Evolutionary conservation across 1,140 invertebrate genomes (phyloP).

Genomic region (Apis laboriosa): DNA sequence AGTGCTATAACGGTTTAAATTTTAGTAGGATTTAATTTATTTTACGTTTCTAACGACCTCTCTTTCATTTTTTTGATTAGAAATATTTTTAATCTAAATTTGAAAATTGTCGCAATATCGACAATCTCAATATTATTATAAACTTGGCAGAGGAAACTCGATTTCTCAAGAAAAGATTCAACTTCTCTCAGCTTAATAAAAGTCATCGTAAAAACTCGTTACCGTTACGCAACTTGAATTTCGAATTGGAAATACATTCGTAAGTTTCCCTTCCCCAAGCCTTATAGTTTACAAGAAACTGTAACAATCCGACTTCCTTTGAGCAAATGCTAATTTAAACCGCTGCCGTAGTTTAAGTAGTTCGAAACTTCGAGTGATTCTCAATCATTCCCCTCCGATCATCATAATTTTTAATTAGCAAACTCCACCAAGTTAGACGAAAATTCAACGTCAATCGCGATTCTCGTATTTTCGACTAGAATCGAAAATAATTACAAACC

Average conservation of each 20-base stretch:
- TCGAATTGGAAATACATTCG: neutral
- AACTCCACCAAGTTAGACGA: neutral
- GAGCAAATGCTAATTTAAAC: slow-evolving; percentile 15
- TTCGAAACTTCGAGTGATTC: slow-evolving; percentile 30
- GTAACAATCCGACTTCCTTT: slow-evolving; percentile 20
- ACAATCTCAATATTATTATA: too few species aligned
- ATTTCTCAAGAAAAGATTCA: neutral
- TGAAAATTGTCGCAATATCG: neutral
- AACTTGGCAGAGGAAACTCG: neutral
- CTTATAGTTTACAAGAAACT: slow-evolving; percentile 28
- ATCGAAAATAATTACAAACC: too few species aligned
- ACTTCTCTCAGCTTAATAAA: slow-evolving; percentile 24
- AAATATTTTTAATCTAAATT: too few species aligned
- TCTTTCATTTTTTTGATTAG: too few species aligned
- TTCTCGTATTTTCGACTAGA: too few species aligned
- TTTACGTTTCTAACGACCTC: too few species aligned
- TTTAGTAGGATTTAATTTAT: too few species aligned
- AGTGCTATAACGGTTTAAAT: too few species aligned
- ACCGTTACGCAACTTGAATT: neutral
- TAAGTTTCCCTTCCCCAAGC: slow-evolving; percentile 13
- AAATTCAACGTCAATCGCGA: too few species aligned
- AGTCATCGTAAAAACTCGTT: slow-evolving; percentile 35
- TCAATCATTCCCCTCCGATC: slow-evolving; percentile 13
- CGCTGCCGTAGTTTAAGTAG: neutral
- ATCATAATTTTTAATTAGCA: slow-evolving; percentile 31